Base-by-base conservation (phyloP, 64 coral and sea anemone genomes). In the Dendrophyllia cribrosa region DNA sequence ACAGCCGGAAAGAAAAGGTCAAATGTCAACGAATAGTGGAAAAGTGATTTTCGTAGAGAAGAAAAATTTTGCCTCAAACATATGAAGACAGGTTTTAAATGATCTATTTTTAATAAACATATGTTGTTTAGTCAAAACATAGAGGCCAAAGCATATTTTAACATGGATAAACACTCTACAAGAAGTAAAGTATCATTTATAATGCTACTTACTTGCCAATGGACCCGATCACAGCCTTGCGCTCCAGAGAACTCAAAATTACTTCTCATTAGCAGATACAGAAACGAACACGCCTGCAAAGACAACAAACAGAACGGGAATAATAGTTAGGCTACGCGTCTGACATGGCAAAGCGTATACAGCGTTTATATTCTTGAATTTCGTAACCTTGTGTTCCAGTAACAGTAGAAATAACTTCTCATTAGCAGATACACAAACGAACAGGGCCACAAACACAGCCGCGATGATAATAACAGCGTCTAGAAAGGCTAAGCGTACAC, bases 241-340 rank as follows among this genome's bases (percentile, higher is more conserved):
- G 88, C 78, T 63, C 97, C 97, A 83, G 89, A 94, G 43, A 89
- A 99, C 74, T 99, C 97, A 49, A 91, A 99, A 87, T 96, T 99
- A 89, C 94, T 99, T 92, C 97, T 88, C 97, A 99, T 99, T 88
- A 99, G 80, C 24, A 99, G 85, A 15, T 99, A 99, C 34, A 98
- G 80, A 81, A 95, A 95, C 15, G 91, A 84, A 51, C 91, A 93
- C 21, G 97, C 91, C 94, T 99, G 48, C 9, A 24, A 58, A 69
- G 7, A n/a, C 11, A 20, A 96, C 1, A 76, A 62, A 67, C n/a
- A 11, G 5, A 3, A 4, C 20, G 2, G 34, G 3, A 23, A 3
- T 43, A 43, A 46, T 11, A 72, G 34, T 44, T 6, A 21, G 23
- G 19, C 7, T 3, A 43, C 7, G 10, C 14, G 7, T 34, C 50